Evolutionary conservation across 92 coral and sea anemone genomes (phyloP), one percentile per base, ranked within the genome.

Genomic region (Paragorgia papillata): DNA sequence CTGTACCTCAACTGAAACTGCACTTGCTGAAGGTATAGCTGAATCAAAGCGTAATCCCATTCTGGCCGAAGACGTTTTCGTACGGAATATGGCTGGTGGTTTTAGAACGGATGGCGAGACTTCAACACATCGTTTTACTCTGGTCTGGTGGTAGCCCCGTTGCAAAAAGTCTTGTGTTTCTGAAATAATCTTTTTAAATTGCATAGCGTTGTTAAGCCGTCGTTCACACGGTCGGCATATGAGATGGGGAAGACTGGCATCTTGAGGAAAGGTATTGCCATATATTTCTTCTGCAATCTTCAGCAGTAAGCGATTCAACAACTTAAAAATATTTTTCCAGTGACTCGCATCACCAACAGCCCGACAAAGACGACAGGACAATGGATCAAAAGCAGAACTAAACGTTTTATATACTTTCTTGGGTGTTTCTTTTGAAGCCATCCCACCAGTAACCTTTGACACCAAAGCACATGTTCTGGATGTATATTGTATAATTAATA

Each of bases 221-320:
- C 85, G 57, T 57, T 69, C 78, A n/a, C 85, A 80, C 0, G 85
- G 54, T 19, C 79, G 62, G 41, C 85, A 80, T 53, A 80, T 34
- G 20, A 80, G 62, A 43, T 80, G 65, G 15, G 79, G 78, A 18
- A 80, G 51, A 18, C 51, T 28, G 9, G 39, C 41, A 35, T 70
- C 41, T 19, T 19, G 69, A 37, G 43, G 43, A 37, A 37, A 10
- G 10, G 10, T 4, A 10, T 37, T 37, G 4, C 43, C 43, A 37
- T 37, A 37, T 4, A 37, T 37, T 37, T 37, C 43, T 10, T 37
- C 43, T 4, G 43, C 43, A 37, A 4, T 37, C 10, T 10, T 4
- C 43, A 37, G 10, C 43, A 37, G 6, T 10, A 10, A 4, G 4
- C 43, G 43, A 37, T 37, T 37, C 10, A 10, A 37, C 43, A 4